phyloP scores from a whole-genome alignment of 2,797 vertebrate species.

The Choloepus didactylus region DNA sequence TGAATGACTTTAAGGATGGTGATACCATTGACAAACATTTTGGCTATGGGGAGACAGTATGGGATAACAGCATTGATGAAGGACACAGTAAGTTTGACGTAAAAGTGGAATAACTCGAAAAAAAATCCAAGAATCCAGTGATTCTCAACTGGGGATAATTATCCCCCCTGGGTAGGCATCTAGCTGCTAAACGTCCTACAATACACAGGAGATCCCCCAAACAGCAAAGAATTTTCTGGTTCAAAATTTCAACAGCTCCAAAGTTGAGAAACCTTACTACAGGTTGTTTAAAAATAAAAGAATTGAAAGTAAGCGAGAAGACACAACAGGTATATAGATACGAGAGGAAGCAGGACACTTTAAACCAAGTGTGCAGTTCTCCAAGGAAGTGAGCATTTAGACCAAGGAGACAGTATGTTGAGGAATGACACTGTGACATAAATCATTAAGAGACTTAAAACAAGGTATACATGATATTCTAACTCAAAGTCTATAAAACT shows the following conservation, averaged over 20 bases:
- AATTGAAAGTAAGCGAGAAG: slow-evolving; percentile 41
- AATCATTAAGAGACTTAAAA: slow-evolving; percentile 32
- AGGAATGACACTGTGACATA: neutral
- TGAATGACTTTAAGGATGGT: slow-evolving; percentile 16
- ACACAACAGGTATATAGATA: neutral
- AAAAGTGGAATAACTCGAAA: neutral
- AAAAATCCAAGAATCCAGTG: neutral
- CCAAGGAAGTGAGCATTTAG: neutral
- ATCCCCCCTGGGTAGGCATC: neutral
- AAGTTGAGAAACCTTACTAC: slow-evolving; percentile 16
- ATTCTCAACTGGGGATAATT: slow-evolving; percentile 38
- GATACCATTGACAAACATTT: neutral
- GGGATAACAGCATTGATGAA: neutral
- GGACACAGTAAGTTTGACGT: slow-evolving; percentile 5
- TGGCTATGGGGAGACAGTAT: neutral
- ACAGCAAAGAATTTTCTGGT: slow-evolving; percentile 26
- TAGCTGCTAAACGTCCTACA: neutral
- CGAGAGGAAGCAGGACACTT: neutral
- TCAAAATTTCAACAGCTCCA: slow-evolving; percentile 10
- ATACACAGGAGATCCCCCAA: neutral
- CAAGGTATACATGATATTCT: slow-evolving; percentile 25
- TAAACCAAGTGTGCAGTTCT: neutral
- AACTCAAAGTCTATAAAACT: slow-evolving; percentile 36
- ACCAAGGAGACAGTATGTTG: slow-evolving; percentile 21
- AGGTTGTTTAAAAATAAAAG: neutral